phyloP scores from a whole-genome alignment of 1,140 invertebrate species.

The honey bee (Apis mellifera) region DNA sequence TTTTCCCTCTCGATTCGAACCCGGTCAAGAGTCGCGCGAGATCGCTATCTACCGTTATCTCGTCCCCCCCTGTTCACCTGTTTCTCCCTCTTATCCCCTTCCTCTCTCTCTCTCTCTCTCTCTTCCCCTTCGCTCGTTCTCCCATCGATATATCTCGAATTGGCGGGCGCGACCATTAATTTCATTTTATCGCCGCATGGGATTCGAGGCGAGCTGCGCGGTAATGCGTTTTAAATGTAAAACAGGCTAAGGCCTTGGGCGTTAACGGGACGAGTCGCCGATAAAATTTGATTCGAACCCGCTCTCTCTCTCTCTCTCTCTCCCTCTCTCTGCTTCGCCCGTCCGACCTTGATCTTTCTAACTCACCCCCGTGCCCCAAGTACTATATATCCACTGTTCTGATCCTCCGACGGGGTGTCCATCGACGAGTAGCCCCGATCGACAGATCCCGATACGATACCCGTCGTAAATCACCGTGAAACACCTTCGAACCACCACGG shows the following conservation, averaged over 20 bases:
- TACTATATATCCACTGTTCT: background rate
- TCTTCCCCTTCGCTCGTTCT: constrained; percentile 30
- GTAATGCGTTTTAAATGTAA: constrained; percentile 82
- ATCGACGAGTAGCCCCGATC: constrained; percentile 12
- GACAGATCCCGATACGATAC: background rate
- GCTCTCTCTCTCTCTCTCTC: background rate
- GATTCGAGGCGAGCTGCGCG: constrained; percentile 74
- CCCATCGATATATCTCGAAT: constrained; percentile 77
- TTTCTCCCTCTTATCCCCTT: constrained; percentile 21
- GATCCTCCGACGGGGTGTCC: constrained; percentile 3
- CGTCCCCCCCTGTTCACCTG: constrained; percentile 52
- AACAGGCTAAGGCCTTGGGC: constrained; percentile 79
- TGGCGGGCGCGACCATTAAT: constrained; percentile 79
- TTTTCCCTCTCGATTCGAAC: constrained; percentile 38
- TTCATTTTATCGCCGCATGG: constrained; percentile 79
- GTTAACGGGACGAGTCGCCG: constrained; percentile 70
- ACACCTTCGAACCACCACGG: no score
- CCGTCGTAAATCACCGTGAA: constrained; percentile 18
- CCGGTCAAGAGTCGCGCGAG: constrained; percentile 31
- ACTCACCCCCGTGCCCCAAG: background rate
- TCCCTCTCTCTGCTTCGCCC: background rate
- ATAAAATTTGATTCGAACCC: constrained; percentile 80
- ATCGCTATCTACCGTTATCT: constrained; percentile 41
- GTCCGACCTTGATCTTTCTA: constrained; percentile 38
- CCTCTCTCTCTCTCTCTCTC: constrained; percentile 3